Conservation (phyloP, 2,797 vertebrate genomes). For the Sebastes vulpes region DNA sequence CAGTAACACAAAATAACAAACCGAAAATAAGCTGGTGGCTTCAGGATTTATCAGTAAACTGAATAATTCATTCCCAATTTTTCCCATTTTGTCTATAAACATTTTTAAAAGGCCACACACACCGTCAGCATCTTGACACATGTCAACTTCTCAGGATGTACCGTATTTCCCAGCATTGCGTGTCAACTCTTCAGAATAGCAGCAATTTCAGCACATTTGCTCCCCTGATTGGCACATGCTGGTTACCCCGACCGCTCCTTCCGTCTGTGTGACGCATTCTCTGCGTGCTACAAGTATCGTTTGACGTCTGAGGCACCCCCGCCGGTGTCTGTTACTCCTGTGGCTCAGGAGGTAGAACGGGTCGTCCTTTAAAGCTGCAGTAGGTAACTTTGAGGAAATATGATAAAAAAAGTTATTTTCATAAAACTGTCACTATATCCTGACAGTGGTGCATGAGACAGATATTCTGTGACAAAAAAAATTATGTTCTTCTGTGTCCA, state of each 20-base stretch:
- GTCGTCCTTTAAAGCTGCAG: background rate
- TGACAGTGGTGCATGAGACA: too few species aligned
- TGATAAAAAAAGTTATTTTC: too few species aligned
- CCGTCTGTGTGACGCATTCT: background rate
- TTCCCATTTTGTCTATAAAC: background rate
- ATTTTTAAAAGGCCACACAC: background rate
- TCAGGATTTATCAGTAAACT: conserved; percentile 2
- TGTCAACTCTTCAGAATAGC: background rate
- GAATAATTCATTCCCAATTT: background rate
- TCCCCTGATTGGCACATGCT: background rate
- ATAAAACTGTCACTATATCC: too few species aligned
- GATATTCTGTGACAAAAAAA: too few species aligned
- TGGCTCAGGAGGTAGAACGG: background rate
- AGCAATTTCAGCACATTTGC: background rate
- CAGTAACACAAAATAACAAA: conserved; percentile 40
- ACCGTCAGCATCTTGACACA: background rate
- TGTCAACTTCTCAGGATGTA: background rate
- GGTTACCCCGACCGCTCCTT: background rate
- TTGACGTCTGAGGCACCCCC: background rate
- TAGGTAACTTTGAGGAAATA: too few species aligned
- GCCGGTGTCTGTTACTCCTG: background rate
- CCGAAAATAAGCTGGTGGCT: conserved; percentile 19
- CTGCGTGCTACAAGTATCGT: background rate
- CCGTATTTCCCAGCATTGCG: background rate
- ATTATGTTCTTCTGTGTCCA: too few species aligned